phyloP scores from a whole-genome alignment of 2,888 invertebrate genomes.

The Eupithecia tripunctaria region DNA sequence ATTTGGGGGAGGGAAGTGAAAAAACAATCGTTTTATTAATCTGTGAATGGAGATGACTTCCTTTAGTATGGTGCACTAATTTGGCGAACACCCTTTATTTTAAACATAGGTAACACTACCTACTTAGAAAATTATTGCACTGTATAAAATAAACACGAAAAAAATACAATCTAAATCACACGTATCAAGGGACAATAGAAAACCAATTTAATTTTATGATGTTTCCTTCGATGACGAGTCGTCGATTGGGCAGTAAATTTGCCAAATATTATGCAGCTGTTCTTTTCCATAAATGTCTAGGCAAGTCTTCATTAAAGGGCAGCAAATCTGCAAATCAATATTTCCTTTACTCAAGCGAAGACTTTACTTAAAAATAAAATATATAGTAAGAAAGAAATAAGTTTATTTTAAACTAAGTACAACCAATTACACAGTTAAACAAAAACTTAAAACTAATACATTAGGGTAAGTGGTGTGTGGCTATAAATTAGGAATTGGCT shows the following conservation, averaged over 20 bases:
- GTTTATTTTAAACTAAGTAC: no score
- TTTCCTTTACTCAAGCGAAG: background rate
- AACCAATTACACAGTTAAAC: no score
- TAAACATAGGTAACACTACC: background rate
- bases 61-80: no score
- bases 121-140: background rate
- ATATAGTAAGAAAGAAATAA: no score
- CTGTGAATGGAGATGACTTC: no score
- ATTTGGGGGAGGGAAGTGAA: no score
- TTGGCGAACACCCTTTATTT: no score
- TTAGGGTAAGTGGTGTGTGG: no score
- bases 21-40: no score
- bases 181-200: background rate
- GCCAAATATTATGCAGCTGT: slow-evolving; percentile 72
- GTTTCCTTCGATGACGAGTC: background rate
- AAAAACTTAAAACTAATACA: no score
- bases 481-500: no score
- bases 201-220: background rate
- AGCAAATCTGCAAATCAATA: slow-evolving; percentile 61
- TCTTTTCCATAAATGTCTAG: slow-evolving; percentile 75
- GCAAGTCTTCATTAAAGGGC: slow-evolving; percentile 71
- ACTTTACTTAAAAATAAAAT: background rate
- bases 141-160: background rate
- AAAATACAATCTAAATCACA: background rate
- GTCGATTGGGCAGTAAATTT: slow-evolving; percentile 67